Percentiles rank a stretch among this genome's conserved stretches.
phyloP scores from a whole-genome alignment of 2,888 invertebrate genomes.

The Eristalis tenax region DNA sequence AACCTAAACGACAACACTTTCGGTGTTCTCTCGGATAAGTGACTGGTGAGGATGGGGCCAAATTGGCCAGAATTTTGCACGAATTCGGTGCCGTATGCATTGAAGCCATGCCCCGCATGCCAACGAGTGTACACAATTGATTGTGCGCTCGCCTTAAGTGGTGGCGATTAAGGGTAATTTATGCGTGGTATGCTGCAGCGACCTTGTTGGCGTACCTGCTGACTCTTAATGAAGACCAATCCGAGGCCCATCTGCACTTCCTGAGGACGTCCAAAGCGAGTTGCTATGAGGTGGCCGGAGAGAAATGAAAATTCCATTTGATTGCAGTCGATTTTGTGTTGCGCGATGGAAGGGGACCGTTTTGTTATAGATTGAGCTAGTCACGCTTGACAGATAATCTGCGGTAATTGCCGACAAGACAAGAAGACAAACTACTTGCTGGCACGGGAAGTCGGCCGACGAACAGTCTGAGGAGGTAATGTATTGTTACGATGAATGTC shows the following conservation, averaged over 20 bases:
- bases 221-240: slow-evolving; percentile 11
- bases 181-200: slow-evolving; percentile 18
- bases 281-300: background rate
- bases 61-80: slow-evolving; percentile 38
- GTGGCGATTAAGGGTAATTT: slow-evolving; percentile 10
- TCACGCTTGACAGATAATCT: background rate
- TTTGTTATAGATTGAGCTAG: background rate
- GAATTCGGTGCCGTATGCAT: background rate
- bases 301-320: background rate
- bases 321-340: background rate
- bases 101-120: slow-evolving; percentile 19
- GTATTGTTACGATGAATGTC: too few species aligned
- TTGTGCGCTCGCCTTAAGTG: slow-evolving; percentile 9
- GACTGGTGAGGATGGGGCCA: slow-evolving; percentile 2
- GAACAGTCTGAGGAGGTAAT: too few species aligned
- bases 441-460: background rate
- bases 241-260: slow-evolving; percentile 1
- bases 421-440: background rate
- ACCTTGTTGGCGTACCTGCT: slow-evolving; percentile 10
- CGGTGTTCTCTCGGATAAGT: slow-evolving; percentile 28
- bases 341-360: background rate
- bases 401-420: background rate
- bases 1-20: slow-evolving; percentile 21
- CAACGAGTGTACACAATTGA: slow-evolving; percentile 8
- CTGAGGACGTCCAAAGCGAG: background rate